phyloP scores from a whole-genome alignment of 1,140 invertebrate species.

The Oedothorax gibbosus region DNA sequence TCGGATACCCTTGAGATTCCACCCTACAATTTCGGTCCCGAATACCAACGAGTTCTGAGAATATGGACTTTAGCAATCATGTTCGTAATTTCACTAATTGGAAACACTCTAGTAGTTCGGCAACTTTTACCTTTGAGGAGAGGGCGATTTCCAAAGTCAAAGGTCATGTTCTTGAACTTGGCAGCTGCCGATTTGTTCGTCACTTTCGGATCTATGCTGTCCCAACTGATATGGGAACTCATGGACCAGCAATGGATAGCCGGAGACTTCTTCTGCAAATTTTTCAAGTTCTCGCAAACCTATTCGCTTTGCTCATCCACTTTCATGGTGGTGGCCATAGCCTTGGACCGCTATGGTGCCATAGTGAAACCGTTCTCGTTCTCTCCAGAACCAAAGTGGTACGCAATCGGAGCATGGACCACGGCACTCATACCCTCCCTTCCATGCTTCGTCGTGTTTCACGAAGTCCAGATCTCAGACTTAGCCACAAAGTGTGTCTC shows the following conservation, averaged over 20 bases:
- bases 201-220: slow-evolving; percentile 65
- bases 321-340: slow-evolving; percentile 70
- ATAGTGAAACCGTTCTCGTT: slow-evolving; percentile 67
- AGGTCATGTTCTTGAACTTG: slow-evolving; percentile 68
- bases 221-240: slow-evolving; percentile 69
- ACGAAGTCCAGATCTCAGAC: not conserved
- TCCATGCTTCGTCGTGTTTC: slow-evolving; percentile 53
- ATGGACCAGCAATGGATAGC: slow-evolving; percentile 67
- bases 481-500: slow-evolving; percentile 34
- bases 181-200: slow-evolving; percentile 68
- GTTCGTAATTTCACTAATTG: slow-evolving; percentile 51
- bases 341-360: slow-evolving; percentile 69
- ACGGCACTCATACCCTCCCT: slow-evolving; percentile 48
- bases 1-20: not conserved
- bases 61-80: slow-evolving; percentile 33
- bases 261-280: slow-evolving; percentile 66
- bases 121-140: slow-evolving; percentile 16
- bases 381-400: not conserved
- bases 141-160: slow-evolving; percentile 51
- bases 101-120: slow-evolving; percentile 48
- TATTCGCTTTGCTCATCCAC: slow-evolving; percentile 68
- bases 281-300: slow-evolving; percentile 68
- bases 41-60: slow-evolving; percentile 48
- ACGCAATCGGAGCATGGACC: slow-evolving; percentile 46
- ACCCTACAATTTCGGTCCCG: slow-evolving; percentile 42